Evolutionary conservation across 64 coral and sea anemone genomes (phyloP).

Genomic region (Montipora efflorescens): DNA sequence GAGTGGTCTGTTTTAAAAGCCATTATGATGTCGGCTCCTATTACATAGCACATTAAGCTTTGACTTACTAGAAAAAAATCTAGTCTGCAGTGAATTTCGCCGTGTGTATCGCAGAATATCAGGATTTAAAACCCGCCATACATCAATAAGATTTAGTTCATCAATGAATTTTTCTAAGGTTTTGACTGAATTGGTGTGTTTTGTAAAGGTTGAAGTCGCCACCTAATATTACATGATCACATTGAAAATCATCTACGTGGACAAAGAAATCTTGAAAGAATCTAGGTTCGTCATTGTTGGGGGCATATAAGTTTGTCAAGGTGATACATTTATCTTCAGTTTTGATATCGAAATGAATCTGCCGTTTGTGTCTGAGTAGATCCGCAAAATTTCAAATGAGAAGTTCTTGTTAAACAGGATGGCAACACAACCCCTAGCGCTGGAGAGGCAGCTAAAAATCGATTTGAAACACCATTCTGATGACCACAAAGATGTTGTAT

Average conservation of each 20-base stretch:
- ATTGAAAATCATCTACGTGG: not conserved
- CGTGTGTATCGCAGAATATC: not conserved
- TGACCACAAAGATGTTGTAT: not conserved
- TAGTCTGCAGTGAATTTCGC: not conserved
- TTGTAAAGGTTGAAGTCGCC: constrained; percentile 9
- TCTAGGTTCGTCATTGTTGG: constrained; percentile 8
- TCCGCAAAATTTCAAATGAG: not conserved
- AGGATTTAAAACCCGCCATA: too few relatives aligned
- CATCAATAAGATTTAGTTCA: not conserved
- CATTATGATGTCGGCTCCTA: not conserved
- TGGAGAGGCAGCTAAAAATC: constrained; percentile 11
- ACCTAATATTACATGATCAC: not conserved
- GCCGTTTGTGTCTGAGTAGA: not conserved
- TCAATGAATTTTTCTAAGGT: not conserved
- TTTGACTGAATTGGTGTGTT: not conserved
- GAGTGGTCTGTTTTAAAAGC: not conserved
- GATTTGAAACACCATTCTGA: constrained; percentile 4
- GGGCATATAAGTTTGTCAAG: constrained; percentile 1
- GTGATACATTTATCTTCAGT: not conserved
- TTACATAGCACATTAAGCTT: not conserved
- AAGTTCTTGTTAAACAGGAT: too few relatives aligned
- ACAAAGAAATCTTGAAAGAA: constrained; percentile 2
- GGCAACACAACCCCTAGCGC: not conserved
- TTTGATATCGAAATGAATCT: too few relatives aligned
- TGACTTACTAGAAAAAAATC: constrained; percentile 16